Evolutionary conservation across 2,797 vertebrate species (phyloP).

Genomic region (Lutjanus argentimaculatus): DNA sequence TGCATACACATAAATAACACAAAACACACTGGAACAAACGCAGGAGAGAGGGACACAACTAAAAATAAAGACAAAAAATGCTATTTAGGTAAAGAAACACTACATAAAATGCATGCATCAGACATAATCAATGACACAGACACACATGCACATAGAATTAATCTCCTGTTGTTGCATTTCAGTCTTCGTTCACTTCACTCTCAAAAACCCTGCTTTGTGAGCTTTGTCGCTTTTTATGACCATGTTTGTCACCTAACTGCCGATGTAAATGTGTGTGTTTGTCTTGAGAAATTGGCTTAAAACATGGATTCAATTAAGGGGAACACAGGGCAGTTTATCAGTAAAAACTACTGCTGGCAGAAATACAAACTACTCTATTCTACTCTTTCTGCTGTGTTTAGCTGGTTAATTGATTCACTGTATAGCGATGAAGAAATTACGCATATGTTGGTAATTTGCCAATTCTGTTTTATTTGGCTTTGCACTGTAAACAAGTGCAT

Average conservation of each 20-base stretch:
- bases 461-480: slow-evolving; percentile 1
- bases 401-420: slow-evolving; percentile 32
- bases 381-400: slow-evolving; percentile 18
- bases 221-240: background rate
- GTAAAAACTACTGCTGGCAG: slow-evolving; percentile 19
- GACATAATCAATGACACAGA: background rate
- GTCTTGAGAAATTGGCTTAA: slow-evolving; percentile 26
- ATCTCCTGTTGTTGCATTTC: background rate
- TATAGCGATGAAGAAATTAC: background rate
- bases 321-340: slow-evolving; percentile 25
- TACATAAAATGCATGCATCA: background rate
- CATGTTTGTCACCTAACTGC: slow-evolving; percentile 26
- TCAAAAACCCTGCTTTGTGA: slow-evolving; percentile 16
- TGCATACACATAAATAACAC: background rate
- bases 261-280: slow-evolving; percentile 16
- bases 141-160: background rate
- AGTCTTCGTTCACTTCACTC: too few relatives aligned
- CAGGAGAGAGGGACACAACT: too few relatives aligned
- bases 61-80: too few relatives aligned
- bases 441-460: background rate
- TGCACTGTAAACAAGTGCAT: background rate
- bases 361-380: background rate
- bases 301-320: slow-evolving; percentile 24
- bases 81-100: too few relatives aligned
- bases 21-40: background rate